Base-by-base conservation (phyloP, 1,140 invertebrate species). In the Cardiocondyla obscurior region DNA sequence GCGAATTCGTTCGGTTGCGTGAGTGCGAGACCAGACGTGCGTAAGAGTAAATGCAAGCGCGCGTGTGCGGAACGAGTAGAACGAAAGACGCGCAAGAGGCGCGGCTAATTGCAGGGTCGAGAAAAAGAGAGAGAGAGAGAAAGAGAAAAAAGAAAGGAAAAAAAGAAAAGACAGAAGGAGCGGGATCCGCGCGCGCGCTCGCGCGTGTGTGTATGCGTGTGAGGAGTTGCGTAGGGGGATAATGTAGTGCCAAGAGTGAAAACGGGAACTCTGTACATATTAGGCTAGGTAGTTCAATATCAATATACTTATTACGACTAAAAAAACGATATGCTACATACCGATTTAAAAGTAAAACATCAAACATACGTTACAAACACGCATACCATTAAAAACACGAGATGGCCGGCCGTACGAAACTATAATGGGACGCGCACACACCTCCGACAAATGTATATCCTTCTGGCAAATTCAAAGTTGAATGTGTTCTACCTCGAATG, bases 261-360 rank as follows among this genome's bases (percentile, higher is more conserved):
- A 83, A 74, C 51, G 82, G 85, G 87, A 90, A 92, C 84, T 89
- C 74, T 93, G 92, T 93, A 93, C 90, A 93, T 93, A 93, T 92
- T 93, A 93, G 91, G 89, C 82, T 93, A 93, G 93, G 91, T 93
- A 93, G 92, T 92, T 92, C 89, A 93, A 93, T 93, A 93, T 91
- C 89, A 90, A 91, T 93, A 93, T 93, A 90, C 92, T 92, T 90
- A 91, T 92, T 91, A 91, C 86, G 88, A 90, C 86, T 93, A 90
- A 90, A 88, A 90, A 88, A 92, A 92, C 86, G 87, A 92, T 93
- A 92, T 93, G 89, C 92, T 92, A 91, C 90, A 89, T 93, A 92
- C 82, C 90, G 91, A 93, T 90, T 79, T 92, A 92, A 89, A 91
- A 92, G 85, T 90, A 76, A 91, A 90, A 87, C 73, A 87, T 85